phyloP scores from a whole-genome alignment of 2,797 vertebrate genomes.

The Rhynchotus rufescens region DNA sequence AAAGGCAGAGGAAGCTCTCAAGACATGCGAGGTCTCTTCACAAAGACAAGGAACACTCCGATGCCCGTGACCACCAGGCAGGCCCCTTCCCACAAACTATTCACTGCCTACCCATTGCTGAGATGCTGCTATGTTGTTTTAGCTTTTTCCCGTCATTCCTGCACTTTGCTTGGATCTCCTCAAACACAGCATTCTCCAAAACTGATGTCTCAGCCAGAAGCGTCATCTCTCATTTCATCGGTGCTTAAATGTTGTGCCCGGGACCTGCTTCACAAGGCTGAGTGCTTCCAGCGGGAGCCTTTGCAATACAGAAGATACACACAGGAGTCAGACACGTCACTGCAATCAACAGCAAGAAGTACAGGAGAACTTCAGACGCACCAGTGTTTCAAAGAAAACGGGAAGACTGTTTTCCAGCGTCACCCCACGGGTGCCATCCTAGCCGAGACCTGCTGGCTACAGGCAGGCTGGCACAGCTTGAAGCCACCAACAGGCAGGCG shows the following conservation, averaged over 20 bases:
- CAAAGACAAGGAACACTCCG: accelerated
- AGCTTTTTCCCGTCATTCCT: neutral
- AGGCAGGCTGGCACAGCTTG: neutral
- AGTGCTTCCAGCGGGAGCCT: neutral
- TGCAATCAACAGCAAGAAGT: neutral
- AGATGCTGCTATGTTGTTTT: neutral
- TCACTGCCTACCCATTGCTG: neutral
- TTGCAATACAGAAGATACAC: neutral
- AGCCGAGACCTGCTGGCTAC: neutral
- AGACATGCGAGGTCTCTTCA: neutral
- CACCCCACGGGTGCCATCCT: accelerated
- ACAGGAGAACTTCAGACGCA: neutral
- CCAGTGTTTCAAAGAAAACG: neutral
- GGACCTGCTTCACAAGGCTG: neutral
- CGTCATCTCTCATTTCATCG: neutral
- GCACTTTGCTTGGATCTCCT: neutral
- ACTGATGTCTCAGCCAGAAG: neutral
- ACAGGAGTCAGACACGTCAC: neutral
- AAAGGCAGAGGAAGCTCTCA: neutral
- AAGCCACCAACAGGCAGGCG: neutral
- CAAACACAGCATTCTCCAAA: neutral
- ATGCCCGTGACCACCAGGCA: accelerated
- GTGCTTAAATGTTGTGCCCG: accelerated
- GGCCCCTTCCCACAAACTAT: neutral
- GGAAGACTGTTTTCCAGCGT: neutral